Conservation (phyloP, 2,797 vertebrate genomes). For the Pampus argenteus region DNA sequence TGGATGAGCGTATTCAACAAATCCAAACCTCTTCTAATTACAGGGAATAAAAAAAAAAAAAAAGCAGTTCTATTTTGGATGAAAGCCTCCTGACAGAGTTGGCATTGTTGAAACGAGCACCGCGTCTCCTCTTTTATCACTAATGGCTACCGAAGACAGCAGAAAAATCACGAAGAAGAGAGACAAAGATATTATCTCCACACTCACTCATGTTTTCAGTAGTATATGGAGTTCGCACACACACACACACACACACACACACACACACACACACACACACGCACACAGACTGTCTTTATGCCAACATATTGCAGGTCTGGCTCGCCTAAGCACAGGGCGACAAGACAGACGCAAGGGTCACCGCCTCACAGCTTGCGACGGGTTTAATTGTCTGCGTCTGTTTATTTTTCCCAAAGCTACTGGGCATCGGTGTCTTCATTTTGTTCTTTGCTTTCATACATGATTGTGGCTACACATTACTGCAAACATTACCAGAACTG, state of each 20-base stretch:
- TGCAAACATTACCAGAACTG: too few species aligned
- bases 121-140: conserved; percentile 32
- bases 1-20: conserved; percentile 50
- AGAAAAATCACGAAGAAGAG: conserved; percentile 14
- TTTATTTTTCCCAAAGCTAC: not conserved
- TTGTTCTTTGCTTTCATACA: conserved; percentile 23
- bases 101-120: conserved; percentile 26
- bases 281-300: conserved; percentile 40
- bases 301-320: conserved; percentile 68
- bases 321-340: conserved; percentile 51
- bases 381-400: conserved; percentile 54
- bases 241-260: not conserved
- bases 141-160: conserved; percentile 31
- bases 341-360: conserved; percentile 66
- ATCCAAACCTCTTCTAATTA: conserved; percentile 61
- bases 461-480: not conserved
- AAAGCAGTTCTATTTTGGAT: conserved; percentile 59
- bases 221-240: not conserved
- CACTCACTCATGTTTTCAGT: not conserved
- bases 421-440: conserved; percentile 48
- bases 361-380: conserved; percentile 66
- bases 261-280: conserved; percentile 14
- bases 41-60: conserved; percentile 53
- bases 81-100: conserved; percentile 56
- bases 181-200: conserved; percentile 18